Evolutionary conservation across 2,113 vertebrate species (phyloP).

Genomic region (Megaceryle torquata): DNA sequence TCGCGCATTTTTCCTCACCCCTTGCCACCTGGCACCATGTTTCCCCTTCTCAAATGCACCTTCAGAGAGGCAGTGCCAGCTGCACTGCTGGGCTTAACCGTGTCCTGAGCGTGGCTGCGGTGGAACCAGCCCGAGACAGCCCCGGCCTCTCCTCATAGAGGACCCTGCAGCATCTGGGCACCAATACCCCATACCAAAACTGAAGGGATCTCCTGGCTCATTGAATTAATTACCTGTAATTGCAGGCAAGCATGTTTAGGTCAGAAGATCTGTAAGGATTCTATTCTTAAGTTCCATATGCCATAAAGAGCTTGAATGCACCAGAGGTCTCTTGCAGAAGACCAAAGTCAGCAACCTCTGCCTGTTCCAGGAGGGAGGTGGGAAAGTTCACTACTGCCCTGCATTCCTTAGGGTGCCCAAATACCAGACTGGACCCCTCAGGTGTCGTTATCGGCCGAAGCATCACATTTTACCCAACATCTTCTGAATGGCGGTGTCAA

Average conservation of each 20-base stretch:
- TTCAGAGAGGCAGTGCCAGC: not conserved
- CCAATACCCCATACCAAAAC: accelerated
- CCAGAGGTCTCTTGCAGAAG: not conserved
- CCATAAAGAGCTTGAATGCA: not conserved
- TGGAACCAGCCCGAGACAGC: too few species aligned
- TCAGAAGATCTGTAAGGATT: not conserved
- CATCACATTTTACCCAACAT: not conserved
- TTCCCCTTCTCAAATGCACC: not conserved
- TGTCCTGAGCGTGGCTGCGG: too few species aligned
- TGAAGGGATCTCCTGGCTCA: not conserved
- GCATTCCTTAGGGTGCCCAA: not conserved
- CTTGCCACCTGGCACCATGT: not conserved
- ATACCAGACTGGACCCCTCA: not conserved
- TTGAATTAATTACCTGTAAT: not conserved
- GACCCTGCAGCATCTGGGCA: not conserved
- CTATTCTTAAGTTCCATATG: not conserved
- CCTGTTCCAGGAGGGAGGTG: not conserved
- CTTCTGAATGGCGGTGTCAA: not conserved
- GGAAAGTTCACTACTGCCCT: not conserved
- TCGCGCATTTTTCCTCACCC: not conserved
- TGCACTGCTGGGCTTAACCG: not conserved
- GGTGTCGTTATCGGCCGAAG: not conserved
- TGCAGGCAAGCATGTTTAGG: not conserved
- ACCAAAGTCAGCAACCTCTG: not conserved
- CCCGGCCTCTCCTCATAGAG: too few species aligned